Evolutionary conservation across 2,888 invertebrate species (phyloP), one percentile per base, ranked within the genome.

Genomic region (Belgica antarctica): DNA sequence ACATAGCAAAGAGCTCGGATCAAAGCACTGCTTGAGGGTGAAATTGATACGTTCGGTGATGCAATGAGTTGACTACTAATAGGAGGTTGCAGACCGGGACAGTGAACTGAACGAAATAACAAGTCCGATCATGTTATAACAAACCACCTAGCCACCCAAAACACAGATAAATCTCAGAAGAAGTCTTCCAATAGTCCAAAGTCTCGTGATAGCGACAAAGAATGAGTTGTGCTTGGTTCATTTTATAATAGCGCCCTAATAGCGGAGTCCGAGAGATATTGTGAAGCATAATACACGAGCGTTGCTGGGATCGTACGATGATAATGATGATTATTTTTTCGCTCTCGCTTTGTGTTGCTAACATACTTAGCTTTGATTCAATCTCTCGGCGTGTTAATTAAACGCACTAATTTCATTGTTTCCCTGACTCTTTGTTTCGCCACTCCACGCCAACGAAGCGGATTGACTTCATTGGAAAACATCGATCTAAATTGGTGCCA

Each of bases 381-480:
- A n/a, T n/a, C n/a, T 57, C 19, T 12, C 17, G 8, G 12, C 22
- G 59, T 59, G 59, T 59, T 59, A 59, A 59, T 59, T 25, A 27
- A 25, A 59, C 59, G 59, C 25, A 59, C 59, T 59, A 59, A 59
- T 27, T 59, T 59, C 59, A 59, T 59, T 59, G 59, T 59, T 57
- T 19, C 15, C 7, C 8, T 22, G 17, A 17, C 22, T 52, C 52
- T 52, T 52, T 52, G 52, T 52, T 12, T 31, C 7, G 34, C 46
- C 17, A 12, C 17, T 46, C 25, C 19, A 47, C 47, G 7, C 47
- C 34, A 12, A 34, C 34, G 17, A 22, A 22, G 4, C 59, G 27
- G 12, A 59, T 1, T 10, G 19, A 59, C 15, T 22, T 52, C 15
- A 22, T 5, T 52, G 52, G 24, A 52, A 24, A 24, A 46, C 17